Base-by-base conservation (phyloP, 2,797 vertebrate genomes). In the Melanotaenia parkinsoni region DNA sequence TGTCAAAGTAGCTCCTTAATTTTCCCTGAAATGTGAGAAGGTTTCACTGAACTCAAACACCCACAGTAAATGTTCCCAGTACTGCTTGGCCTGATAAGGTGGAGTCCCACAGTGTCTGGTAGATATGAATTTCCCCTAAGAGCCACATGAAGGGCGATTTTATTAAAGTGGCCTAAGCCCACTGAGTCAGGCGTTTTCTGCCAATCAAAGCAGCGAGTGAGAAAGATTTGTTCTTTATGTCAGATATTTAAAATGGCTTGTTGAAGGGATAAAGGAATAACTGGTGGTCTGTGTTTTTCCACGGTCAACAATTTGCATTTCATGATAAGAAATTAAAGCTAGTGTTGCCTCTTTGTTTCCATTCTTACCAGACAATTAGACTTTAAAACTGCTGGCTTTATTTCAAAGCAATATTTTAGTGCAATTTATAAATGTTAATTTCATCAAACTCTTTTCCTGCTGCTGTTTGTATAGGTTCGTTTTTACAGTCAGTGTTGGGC, bases 61-160 rank as follows among this genome's bases (percentile, higher is more conserved):
- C 37, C 68, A 83, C 65, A n/a, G 67, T 86, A 78, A 91, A 82
- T 74, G 72, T 83, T 89, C 65, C 73, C 67, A 70, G 63, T 59
- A 40, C 79, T 79, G 81, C 69, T 84, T 77, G 24, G 76, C 65
- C 72, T 77, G 83, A 87, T 89, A 89, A 88, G 72, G 78, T 67
- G 33, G 18, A 78, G 70, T 80, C 68, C 74, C 77, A 58, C 76
- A 82, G 84, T 64, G 83, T 43, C 59, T 63, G 60, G 56, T 62
- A 79, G 79, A 86, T 88, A 87, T 85, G 71, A 83, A 76, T 88
- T 88, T 82, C 80, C 73, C 81, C 59, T 67, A 71, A 82, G 86
- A 87, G 71, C 74, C 65, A 79, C 77, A 82, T 88, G 68, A 83
- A 87, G 72, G 61, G 56, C 77, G 65, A 80, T 86, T 76, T 92